A percentile compares a stretch with the other conserved stretches of the same genome.
These are phyloP conservation scores for Apodemia duryi DNA, from an alignment of 2,888 invertebrate genomes.

Conservation along the genomic window DNA sequence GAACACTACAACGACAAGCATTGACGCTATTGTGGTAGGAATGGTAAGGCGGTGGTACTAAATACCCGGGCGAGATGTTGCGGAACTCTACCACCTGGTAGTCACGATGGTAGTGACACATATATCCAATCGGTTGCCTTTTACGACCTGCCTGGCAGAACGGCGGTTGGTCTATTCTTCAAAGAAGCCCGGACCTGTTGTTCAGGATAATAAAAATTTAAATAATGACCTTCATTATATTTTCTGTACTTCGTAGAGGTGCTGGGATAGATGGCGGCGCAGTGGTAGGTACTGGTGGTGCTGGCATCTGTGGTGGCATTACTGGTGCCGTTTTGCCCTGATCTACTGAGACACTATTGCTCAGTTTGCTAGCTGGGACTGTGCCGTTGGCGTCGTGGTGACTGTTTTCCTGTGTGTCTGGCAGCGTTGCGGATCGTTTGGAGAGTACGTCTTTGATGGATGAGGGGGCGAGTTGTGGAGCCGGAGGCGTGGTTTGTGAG, in stretches of 20 bases:
- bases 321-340: slow-evolving; percentile 57
- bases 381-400: slow-evolving; percentile 74
- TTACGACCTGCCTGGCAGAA: no score
- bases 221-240: slow-evolving; percentile 61
- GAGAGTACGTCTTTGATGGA: slow-evolving; percentile 73
- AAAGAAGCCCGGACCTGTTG: no score
- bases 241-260: slow-evolving; percentile 68
- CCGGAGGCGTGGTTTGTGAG: slow-evolving; percentile 64
- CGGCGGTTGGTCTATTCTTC: no score
- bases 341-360: slow-evolving; percentile 65
- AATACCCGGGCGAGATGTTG: no score
- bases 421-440: slow-evolving; percentile 66
- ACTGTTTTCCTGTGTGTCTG: slow-evolving; percentile 67
- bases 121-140: no score
- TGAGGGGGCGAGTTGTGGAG: slow-evolving; percentile 66
- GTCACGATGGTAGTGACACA: no score
- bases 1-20: no score
- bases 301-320: slow-evolving; percentile 66
- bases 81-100: no score
- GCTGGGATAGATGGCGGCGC: slow-evolving; percentile 50
- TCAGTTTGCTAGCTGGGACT: slow-evolving; percentile 49
- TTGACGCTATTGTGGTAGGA: no score
- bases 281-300: slow-evolving; percentile 65
- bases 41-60: no score
- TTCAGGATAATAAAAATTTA: not conserved